A percentile compares a stretch with the other conserved stretches of the same genome.
Conservation (phyloP, 2,888 invertebrate species). For the Blomia tropicalis region DNA sequence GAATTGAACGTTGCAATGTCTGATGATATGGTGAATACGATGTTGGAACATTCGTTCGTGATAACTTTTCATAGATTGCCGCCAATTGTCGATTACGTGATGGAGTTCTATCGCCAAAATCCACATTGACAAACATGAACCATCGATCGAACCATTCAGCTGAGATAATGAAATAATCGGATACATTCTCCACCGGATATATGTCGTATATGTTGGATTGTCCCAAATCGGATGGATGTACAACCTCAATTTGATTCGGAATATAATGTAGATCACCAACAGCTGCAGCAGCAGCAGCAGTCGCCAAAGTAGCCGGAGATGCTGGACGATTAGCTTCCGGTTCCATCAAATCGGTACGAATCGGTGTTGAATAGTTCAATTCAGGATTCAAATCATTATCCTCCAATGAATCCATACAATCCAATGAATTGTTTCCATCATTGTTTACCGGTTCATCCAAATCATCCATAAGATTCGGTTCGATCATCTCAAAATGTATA, state of each 20-base stretch:
- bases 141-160: conserved; percentile 7
- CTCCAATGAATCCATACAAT: background rate
- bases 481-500: background rate
- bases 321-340: background rate
- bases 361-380: background rate
- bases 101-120: background rate
- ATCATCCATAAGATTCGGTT: background rate
- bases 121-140: conserved; percentile 8
- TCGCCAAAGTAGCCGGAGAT: background rate
- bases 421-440: background rate
- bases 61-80: background rate
- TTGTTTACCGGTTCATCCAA: background rate
- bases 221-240: background rate
- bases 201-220: background rate
- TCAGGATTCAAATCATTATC: background rate
- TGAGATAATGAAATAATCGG: background rate
- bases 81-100: background rate
- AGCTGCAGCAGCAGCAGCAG: background rate
- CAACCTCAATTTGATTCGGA: background rate
- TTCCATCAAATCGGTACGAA: background rate
- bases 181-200: background rate
- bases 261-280: too few species aligned
- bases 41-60: background rate
- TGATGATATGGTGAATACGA: background rate
- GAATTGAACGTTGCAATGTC: background rate